Evolutionary conservation across 1,140 invertebrate species (phyloP).

Genomic region (Solenopsis fugax): DNA sequence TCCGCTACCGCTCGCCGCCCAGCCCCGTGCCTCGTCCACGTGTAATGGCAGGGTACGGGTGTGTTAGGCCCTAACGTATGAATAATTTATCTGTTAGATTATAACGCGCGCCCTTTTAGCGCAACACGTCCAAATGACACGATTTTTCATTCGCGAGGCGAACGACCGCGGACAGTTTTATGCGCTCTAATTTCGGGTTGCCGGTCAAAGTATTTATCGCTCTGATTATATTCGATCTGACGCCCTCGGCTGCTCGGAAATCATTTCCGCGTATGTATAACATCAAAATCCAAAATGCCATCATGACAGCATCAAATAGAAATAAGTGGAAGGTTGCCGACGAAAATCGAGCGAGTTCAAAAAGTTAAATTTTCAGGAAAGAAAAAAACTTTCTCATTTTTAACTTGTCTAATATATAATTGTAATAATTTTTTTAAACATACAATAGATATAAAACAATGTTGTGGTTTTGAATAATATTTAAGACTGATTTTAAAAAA

Average conservation of each 20-base stretch:
- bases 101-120: constrained; percentile 67
- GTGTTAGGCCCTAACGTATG: constrained; percentile 73
- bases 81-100: constrained; percentile 82
- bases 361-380: too few species aligned
- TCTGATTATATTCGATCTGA: constrained; percentile 14
- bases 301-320: neutral
- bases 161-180: constrained; percentile 76
- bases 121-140: constrained; percentile 71
- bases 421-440: too few species aligned
- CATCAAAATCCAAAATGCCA: neutral
- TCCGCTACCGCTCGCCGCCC: constrained; percentile 62
- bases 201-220: constrained; percentile 56
- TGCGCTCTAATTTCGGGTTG: constrained; percentile 73
- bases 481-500: too few species aligned
- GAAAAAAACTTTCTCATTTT: too few species aligned
- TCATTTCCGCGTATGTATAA: neutral
- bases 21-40: constrained; percentile 59
- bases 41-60: constrained; percentile 76
- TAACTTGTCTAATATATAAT: too few species aligned
- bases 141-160: constrained; percentile 74
- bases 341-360: too few species aligned
- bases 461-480: too few species aligned
- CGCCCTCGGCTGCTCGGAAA: neutral
- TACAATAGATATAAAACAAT: too few species aligned
- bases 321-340: neutral